A percentile compares a stretch with the other conserved stretches of the same genome.
These are phyloP conservation scores for Pristis pectinata DNA, from an alignment of 2,797 vertebrate species.

Conservation along the genomic window DNA sequence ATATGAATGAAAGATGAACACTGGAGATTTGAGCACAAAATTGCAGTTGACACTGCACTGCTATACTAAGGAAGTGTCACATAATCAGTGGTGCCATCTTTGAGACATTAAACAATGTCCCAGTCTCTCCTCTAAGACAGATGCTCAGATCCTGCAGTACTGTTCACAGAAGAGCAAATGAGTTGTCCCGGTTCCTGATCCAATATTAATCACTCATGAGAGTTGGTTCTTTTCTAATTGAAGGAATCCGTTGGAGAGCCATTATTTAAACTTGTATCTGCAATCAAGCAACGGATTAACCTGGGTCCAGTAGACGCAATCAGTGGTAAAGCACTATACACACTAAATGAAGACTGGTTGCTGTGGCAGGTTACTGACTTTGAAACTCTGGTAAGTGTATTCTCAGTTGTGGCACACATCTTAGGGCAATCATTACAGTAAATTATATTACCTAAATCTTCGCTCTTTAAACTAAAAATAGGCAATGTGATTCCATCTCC, in stretches of 20 bases:
- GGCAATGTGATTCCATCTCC: neutral
- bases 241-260: slow-evolving; percentile 92
- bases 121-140: neutral
- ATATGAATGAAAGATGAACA: no score
- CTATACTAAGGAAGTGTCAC: neutral
- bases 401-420: neutral
- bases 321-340: slow-evolving; percentile 87
- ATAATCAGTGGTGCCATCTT: neutral
- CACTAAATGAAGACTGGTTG: slow-evolving; percentile 91
- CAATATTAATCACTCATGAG: neutral
- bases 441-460: neutral
- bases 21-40: neutral
- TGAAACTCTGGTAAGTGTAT: slow-evolving; percentile 67
- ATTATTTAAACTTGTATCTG: slow-evolving; percentile 81
- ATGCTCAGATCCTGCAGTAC: neutral
- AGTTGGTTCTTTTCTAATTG: neutral
- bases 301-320: slow-evolving; percentile 89
- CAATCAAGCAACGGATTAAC: slow-evolving; percentile 80
- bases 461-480: neutral
- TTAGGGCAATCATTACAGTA: neutral
- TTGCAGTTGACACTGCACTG: neutral
- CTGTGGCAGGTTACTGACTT: slow-evolving; percentile 89
- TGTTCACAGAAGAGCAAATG: neutral
- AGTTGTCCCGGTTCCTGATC: neutral
- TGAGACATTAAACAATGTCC: neutral